These are phyloP conservation scores for Catotricha subobsoleta DNA, from an alignment of 2,888 invertebrate genomes.

Conservation along the genomic window DNA sequence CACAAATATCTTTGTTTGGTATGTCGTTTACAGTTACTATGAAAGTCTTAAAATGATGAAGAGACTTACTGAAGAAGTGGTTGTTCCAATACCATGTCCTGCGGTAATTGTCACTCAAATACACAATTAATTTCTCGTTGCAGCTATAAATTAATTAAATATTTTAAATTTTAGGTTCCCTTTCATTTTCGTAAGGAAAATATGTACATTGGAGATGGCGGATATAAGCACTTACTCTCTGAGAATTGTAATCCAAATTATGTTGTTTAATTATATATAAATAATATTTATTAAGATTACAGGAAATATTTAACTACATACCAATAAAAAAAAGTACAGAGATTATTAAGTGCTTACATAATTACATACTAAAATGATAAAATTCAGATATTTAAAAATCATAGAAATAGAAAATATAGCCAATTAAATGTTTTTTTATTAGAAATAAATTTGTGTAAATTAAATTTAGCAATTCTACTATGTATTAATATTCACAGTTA, in stretches of 20 bases:
- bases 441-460: too few species aligned
- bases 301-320: too few species aligned
- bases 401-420: too few species aligned
- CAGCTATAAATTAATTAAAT: neutral
- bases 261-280: conserved; percentile 7
- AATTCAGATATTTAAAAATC: too few species aligned
- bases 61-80: conserved; percentile 27
- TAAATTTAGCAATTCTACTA: too few species aligned
- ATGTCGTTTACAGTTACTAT: conserved; percentile 1
- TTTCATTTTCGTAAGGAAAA: conserved; percentile 27
- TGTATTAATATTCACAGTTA: too few species aligned
- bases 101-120: conserved; percentile 14
- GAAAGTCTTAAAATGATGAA: conserved; percentile 15
- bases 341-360: too few species aligned
- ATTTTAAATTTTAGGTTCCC: conserved; percentile 19
- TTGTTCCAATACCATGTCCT: conserved; percentile 28
- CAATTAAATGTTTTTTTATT: too few species aligned
- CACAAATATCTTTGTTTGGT: too few species aligned
- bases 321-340: too few species aligned
- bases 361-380: too few species aligned
- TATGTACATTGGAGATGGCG: conserved; percentile 28
- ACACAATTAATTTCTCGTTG: neutral
- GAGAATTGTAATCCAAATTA: conserved; percentile 13
- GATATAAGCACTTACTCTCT: conserved; percentile 26
- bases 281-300: too few species aligned